A percentile compares a stretch with the other conserved stretches of the same genome.
Evolutionary conservation across 2,888 invertebrate species (phyloP).

Genomic region (Caenorhabditis sp.): DNA sequence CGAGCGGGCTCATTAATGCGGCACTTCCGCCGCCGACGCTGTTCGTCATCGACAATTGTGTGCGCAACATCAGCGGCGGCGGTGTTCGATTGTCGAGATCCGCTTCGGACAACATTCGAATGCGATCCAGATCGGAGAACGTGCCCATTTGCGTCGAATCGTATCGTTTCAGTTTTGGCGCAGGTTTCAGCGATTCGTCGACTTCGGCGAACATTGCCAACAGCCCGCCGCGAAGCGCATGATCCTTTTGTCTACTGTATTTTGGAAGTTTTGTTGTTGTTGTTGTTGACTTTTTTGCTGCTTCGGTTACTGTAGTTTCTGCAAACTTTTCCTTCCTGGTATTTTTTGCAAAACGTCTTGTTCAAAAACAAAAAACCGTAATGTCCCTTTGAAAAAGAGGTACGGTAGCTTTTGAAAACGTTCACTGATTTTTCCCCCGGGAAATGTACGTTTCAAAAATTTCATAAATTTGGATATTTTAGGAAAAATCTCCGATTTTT

Average conservation of each 20-base stretch:
- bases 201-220: constrained; percentile 38
- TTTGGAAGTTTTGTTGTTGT: background rate
- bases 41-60: background rate
- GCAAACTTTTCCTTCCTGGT: no score
- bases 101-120: constrained; percentile 12
- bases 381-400: no score
- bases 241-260: constrained; percentile 22
- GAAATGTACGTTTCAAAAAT: no score
- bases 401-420: no score
- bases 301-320: no score
- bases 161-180: constrained; percentile 10
- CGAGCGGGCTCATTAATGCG: constrained; percentile 28
- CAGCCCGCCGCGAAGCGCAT: constrained; percentile 14
- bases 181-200: constrained; percentile 7
- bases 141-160: background rate
- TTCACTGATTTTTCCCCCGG: no score
- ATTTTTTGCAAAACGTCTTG: no score
- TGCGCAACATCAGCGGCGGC: constrained; percentile 1
- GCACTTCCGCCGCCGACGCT: no score
- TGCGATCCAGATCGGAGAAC: constrained; percentile 4
- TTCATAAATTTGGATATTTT: no score
- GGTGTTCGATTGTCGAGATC: constrained; percentile 14
- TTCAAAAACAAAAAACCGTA: no score
- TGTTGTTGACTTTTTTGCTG: background rate
- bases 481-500: no score